Evolutionary conservation across 2,888 invertebrate genomes (phyloP).

Genomic region (Agonum fuliginosum): DNA sequence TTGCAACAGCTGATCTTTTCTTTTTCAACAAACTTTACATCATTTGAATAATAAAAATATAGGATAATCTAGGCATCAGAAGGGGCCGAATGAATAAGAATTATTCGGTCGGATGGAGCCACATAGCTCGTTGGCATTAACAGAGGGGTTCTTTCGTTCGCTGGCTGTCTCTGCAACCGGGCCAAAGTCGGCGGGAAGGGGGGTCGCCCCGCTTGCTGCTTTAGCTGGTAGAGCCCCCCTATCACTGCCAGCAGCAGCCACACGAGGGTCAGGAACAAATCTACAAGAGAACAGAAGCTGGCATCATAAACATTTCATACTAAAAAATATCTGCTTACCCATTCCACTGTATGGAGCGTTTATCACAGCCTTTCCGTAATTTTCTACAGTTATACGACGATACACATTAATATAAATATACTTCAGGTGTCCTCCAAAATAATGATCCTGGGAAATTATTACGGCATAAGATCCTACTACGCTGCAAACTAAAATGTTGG

Average conservation of each 20-base stretch:
- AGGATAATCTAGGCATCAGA: slow-evolving; percentile 17
- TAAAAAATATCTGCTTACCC: slow-evolving; percentile 74
- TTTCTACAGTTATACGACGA: slow-evolving; percentile 77
- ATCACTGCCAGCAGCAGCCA: slow-evolving; percentile 76
- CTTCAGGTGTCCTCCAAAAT: slow-evolving; percentile 79
- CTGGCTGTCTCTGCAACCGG: neutral
- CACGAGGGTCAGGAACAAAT: slow-evolving; percentile 74
- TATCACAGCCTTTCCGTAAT: slow-evolving; percentile 77
- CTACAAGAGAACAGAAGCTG: slow-evolving; percentile 72
- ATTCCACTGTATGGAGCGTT: slow-evolving; percentile 77
- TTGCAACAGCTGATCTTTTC: slow-evolving; percentile 29
- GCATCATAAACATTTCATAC: neutral
- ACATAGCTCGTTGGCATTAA: slow-evolving; percentile 43
- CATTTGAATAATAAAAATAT: slow-evolving; percentile 9
- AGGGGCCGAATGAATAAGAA: slow-evolving; percentile 48
- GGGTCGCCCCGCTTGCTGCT: slow-evolving; percentile 75
- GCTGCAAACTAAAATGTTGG: slow-evolving; percentile 79
- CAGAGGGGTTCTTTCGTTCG: slow-evolving; percentile 58
- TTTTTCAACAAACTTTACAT: neutral
- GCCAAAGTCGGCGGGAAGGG: slow-evolving; percentile 78
- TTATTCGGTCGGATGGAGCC: slow-evolving; percentile 42
- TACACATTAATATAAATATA: slow-evolving; percentile 81
- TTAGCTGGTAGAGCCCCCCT: slow-evolving; percentile 76
- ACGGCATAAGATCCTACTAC: slow-evolving; percentile 80
- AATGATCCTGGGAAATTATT: slow-evolving; percentile 79